phyloP scores from a whole-genome alignment of 2,797 vertebrate species.

The Margarornis squamiger region DNA sequence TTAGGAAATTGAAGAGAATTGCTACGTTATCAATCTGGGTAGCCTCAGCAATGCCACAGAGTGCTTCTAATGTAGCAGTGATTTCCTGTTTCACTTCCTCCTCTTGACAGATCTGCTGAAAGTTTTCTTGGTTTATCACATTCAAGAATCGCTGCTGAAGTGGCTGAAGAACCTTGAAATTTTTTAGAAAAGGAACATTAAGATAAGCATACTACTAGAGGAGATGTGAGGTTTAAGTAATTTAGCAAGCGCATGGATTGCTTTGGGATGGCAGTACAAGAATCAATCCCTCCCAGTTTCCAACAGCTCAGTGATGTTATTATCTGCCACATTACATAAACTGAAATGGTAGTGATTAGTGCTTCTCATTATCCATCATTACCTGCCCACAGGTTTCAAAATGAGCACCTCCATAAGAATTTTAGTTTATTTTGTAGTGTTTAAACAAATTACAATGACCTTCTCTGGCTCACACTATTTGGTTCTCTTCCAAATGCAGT shows the following conservation, averaged over 20 bases:
- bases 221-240: background rate
- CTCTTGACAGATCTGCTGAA: slow-evolving; percentile 95
- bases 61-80: slow-evolving; percentile 91
- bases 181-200: slow-evolving; percentile 5
- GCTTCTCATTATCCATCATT: background rate
- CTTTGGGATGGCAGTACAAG: background rate
- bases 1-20: slow-evolving; percentile 95
- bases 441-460: background rate
- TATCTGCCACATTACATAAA: background rate
- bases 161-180: slow-evolving; percentile 90
- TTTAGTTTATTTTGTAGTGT: background rate
- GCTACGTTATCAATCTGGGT: slow-evolving; percentile 98
- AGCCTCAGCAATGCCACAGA: slow-evolving; percentile 97
- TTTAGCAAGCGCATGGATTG: background rate
- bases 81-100: slow-evolving; percentile 95
- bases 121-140: slow-evolving; percentile 98
- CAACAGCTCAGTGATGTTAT: background rate
- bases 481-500: background rate
- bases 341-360: background rate
- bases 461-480: background rate
- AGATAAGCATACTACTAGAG: background rate
- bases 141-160: slow-evolving; percentile 96
- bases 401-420: background rate
- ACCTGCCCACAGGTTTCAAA: background rate
- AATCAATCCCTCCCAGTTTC: background rate